A percentile compares a stretch with the other conserved stretches of the same genome.
phyloP scores from a whole-genome alignment of 2,797 vertebrate genomes.

The Falco cherrug region DNA sequence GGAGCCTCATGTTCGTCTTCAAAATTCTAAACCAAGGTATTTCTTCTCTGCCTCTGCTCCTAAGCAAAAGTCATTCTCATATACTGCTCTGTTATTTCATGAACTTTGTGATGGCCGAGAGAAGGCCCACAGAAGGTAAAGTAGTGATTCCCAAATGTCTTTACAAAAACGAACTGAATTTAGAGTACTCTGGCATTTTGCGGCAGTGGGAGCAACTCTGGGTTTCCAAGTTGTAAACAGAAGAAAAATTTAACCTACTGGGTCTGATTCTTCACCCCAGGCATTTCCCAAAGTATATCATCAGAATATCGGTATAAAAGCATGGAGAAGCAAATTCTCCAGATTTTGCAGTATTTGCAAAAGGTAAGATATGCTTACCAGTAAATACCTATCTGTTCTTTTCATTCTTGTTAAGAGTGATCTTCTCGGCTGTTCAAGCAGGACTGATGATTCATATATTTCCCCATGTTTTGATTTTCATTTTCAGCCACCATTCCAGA shows the following conservation, averaged over 20 bases:
- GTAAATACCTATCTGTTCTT: constrained; percentile 26
- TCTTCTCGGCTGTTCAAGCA: constrained; percentile 26
- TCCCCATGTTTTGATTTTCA: neutral
- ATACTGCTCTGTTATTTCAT: constrained; percentile 64
- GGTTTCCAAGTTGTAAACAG: neutral
- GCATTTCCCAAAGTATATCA: neutral
- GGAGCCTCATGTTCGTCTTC: neutral
- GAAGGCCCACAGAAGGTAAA: neutral
- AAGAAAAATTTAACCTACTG: neutral
- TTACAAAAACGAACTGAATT: neutral
- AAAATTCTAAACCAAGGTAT: constrained; percentile 34
- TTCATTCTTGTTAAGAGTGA: constrained; percentile 48
- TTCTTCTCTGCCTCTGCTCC: constrained; percentile 63
- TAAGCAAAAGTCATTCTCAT: constrained; percentile 59
- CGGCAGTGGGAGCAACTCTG: neutral
- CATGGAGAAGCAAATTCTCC: constrained; percentile 54
- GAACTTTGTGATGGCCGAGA: constrained; percentile 29
- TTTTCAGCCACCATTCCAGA: constrained; percentile 50
- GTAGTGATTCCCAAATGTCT: neutral
- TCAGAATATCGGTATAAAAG: neutral
- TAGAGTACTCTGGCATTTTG: neutral
- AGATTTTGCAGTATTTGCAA: constrained; percentile 53
- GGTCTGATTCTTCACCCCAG: neutral
- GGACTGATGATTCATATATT: constrained; percentile 43
- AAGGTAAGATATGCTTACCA: constrained; percentile 35